Conservation (phyloP, 2,113 vertebrate genomes). For the Ginglymostoma cirratum region DNA sequence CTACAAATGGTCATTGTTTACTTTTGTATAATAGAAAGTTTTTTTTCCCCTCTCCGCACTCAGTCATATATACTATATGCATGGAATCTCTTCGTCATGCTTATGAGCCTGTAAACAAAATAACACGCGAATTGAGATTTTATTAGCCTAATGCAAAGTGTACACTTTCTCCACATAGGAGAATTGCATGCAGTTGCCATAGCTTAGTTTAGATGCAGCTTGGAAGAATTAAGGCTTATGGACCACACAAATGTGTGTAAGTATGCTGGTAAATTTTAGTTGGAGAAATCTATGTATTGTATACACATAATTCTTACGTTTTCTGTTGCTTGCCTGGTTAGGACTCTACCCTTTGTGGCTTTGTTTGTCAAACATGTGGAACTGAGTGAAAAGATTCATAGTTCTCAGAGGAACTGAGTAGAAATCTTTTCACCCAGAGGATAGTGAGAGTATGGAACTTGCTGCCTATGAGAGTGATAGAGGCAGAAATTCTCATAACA, state of each 20-base stretch:
- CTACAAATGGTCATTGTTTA: neutral
- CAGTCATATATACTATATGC: neutral
- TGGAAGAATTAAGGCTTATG: neutral
- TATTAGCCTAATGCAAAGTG: neutral
- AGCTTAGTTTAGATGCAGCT: neutral
- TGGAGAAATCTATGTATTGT: neutral
- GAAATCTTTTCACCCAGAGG: too few species aligned
- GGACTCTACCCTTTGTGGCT: neutral
- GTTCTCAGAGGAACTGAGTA: neutral
- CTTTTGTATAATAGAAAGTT: neutral
- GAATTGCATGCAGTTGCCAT: neutral
- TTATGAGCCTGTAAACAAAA: neutral
- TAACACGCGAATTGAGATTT: neutral
- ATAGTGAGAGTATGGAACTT: too few species aligned
- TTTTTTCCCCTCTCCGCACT: neutral
- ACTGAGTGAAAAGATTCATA: neutral
- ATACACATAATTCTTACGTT: neutral
- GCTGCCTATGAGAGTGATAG: too few species aligned
- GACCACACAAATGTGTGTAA: neutral
- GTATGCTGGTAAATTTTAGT: neutral
- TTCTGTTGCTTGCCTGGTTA: neutral
- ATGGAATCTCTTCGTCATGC: neutral
- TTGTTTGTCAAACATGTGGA: neutral
- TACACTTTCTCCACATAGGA: neutral
- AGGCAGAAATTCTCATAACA: too few species aligned